These are phyloP conservation scores for Falco cherrug DNA, from an alignment of 2,797 vertebrate species.

Conservation along the genomic window DNA sequence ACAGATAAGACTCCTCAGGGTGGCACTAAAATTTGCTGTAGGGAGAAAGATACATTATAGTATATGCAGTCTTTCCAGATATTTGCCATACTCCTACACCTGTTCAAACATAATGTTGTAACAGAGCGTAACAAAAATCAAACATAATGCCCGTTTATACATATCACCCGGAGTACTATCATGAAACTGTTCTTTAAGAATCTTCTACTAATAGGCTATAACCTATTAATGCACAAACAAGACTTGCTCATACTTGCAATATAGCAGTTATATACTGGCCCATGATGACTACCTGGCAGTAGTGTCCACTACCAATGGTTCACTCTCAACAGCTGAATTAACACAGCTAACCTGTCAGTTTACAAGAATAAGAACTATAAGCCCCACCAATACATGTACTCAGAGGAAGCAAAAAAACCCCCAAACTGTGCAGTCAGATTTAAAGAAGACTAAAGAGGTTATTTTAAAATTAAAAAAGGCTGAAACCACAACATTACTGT, in stretches of 20 bases:
- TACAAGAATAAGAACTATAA: not conserved
- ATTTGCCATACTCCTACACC: conserved; percentile 82
- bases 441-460: not conserved
- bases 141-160: conserved; percentile 1
- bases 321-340: not conserved
- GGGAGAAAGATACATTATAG: conserved; percentile 83
- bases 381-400: not conserved
- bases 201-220: not conserved
- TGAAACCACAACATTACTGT: not conserved
- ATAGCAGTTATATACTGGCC: not conserved
- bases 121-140: conserved; percentile 27
- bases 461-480: not conserved
- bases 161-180: not conserved
- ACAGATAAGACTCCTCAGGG: conserved; percentile 84
- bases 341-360: not conserved
- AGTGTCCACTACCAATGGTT: not conserved
- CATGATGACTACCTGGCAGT: not conserved
- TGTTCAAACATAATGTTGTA: conserved; percentile 61
- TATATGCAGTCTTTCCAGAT: conserved; percentile 86
- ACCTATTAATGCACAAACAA: not conserved
- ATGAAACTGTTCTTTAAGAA: not conserved
- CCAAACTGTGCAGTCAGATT: not conserved
- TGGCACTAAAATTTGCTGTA: conserved; percentile 83
- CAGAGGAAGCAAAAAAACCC: not conserved
- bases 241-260: not conserved